Evolutionary conservation across 2,888 invertebrate species (phyloP).

Genomic region (Volucella inanis): DNA sequence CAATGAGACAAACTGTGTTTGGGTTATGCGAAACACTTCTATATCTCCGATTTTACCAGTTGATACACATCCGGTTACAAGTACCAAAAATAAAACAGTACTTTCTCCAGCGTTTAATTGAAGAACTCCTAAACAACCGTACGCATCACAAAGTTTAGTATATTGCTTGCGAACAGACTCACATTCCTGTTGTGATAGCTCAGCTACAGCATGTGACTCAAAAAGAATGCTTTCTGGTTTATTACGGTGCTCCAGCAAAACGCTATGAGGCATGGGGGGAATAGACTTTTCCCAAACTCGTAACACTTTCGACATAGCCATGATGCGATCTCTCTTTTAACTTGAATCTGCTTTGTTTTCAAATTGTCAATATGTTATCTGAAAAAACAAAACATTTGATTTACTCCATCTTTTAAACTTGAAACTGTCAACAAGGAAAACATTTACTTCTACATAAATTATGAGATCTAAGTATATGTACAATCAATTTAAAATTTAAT

Average conservation of each 20-base stretch:
- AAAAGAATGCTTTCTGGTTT: conserved; percentile 94
- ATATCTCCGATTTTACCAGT: conserved; percentile 97
- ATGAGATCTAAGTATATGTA: too few species aligned
- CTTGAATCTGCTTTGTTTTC: neutral
- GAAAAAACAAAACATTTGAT: conserved; percentile 5
- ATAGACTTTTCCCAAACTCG: conserved; percentile 94
- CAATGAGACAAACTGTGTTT: conserved; percentile 94
- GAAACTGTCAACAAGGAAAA: too few species aligned
- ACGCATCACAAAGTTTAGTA: conserved; percentile 95
- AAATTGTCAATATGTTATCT: conserved; percentile 40
- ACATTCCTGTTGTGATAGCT: conserved; percentile 88
- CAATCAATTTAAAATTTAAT: too few species aligned
- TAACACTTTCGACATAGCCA: conserved; percentile 98
- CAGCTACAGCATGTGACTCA: conserved; percentile 95
- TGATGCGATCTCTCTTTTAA: conserved; percentile 79
- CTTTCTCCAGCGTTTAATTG: conserved; percentile 93
- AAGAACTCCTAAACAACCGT: conserved; percentile 97
- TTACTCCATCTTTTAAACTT: neutral
- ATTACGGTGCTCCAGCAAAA: conserved; percentile 94
- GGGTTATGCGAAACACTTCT: conserved; percentile 97
- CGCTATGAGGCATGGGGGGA: conserved; percentile 93
- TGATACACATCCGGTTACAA: conserved; percentile 97
- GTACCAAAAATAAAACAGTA: conserved; percentile 93
- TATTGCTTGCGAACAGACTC: conserved; percentile 95
- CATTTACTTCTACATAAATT: too few species aligned